Base-by-base conservation (phyloP, 2,888 invertebrate genomes). In the Catonia carolina region DNA sequence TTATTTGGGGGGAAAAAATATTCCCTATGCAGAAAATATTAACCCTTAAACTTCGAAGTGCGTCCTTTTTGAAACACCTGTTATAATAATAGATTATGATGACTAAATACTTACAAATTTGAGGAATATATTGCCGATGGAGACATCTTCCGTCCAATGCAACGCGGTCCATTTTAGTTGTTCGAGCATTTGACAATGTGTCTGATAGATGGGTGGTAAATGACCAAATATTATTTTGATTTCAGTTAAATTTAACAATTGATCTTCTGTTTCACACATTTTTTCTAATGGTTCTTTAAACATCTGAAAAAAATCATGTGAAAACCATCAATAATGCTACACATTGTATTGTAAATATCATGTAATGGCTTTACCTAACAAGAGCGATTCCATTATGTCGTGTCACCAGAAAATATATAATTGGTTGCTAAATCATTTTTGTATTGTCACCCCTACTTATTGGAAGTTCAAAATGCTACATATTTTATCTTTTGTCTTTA, bases 211-310 rank as follows among this genome's bases (percentile, higher is more conserved):
- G 61, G 94, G 90, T 63, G 92, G 88, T 71, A 98, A 81, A 73
- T 95, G 93, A 64, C 93, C 93, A 76, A 98, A 98, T 67, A 98
- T 95, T 64, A 92, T 86, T 76, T 92, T 92, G 58, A 91, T 80
- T 78, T 97, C 95, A 10, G 92, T 92, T 67, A 88, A 87, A 73
- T 91, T 91, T 66, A 95, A 77, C 67, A 94, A 76, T 51, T 87
- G 84, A 63, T 81, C 80, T 67, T 85, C 86, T 52, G 85, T 84
- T 69, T 90, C 89, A 3, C 84, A 81, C 76, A 87, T 85, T 67
- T 88, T 86, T 73, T 98, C 97, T 60, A 97, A 76, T 17, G 94
- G 92, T 70, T 86, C 86, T 75, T 95, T 95, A 73, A 96, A 97
- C 75, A 92, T 81, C 95, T 96, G 72, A 2, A 75, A 73, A 62